Evolutionary conservation across 2,888 invertebrate species (phyloP).

Genomic region (Acanthoscelides obtectus): DNA sequence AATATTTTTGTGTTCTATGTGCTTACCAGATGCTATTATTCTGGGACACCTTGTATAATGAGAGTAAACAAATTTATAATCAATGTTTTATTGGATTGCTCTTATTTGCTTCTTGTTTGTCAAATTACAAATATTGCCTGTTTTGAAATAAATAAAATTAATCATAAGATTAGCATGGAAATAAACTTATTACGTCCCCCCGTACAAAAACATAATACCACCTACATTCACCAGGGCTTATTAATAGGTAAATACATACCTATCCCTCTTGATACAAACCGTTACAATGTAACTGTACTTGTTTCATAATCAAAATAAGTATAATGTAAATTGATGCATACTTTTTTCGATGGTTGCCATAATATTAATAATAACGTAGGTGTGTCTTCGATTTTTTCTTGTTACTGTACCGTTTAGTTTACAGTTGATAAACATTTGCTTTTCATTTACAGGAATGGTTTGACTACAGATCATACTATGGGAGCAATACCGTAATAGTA

Average conservation of each 20-base stretch:
- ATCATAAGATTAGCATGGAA: too few species aligned
- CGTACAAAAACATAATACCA: background rate
- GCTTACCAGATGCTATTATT: too few species aligned
- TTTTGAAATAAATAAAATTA: too few species aligned
- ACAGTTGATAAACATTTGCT: background rate
- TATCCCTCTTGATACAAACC: background rate
- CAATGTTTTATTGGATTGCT: too few species aligned
- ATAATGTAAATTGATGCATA: background rate
- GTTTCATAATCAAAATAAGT: background rate
- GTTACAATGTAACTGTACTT: background rate
- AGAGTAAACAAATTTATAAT: too few species aligned
- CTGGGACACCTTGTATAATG: too few species aligned
- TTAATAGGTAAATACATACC: background rate
- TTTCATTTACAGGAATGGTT: background rate
- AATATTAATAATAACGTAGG: background rate
- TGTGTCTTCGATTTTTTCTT: background rate
- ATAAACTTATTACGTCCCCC: too few species aligned
- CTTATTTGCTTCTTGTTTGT: too few species aligned
- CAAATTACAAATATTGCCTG: too few species aligned
- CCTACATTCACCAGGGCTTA: slow-evolving; percentile 1
- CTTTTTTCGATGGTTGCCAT: background rate
- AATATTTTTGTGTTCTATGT: too few species aligned
- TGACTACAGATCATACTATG: too few species aligned
- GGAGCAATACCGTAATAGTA: too few species aligned
- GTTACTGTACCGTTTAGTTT: background rate